Conservation (phyloP, 2,113 vertebrate species). For the Brachyistius frenatus region DNA sequence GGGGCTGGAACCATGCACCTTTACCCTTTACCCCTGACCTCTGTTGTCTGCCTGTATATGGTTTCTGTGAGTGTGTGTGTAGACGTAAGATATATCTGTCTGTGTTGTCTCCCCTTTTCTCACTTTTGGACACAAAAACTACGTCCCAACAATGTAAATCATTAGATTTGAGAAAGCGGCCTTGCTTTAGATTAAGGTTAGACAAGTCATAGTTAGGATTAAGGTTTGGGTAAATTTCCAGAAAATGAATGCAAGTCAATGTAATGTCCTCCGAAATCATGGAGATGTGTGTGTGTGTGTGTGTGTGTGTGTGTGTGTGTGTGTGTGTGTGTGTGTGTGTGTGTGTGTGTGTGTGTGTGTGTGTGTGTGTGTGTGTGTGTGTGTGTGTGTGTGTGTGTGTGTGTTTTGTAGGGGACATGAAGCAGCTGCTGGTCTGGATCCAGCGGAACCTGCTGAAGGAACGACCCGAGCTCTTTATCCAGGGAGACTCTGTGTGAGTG, state of each 20-base stretch:
- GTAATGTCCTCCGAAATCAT: neutral
- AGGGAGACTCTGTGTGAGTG: slow-evolving; percentile 96
- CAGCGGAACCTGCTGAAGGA: slow-evolving; percentile 94
- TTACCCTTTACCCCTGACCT: slow-evolving; percentile 80
- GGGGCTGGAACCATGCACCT: slow-evolving; percentile 79
- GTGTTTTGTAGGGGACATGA: slow-evolving; percentile 91
- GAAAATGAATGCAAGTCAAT: neutral
- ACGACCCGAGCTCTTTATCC: slow-evolving; percentile 94
- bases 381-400: slow-evolving; percentile 63
- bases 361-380: too few species aligned
- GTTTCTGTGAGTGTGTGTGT: slow-evolving; percentile 45
- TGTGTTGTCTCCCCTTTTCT: neutral
- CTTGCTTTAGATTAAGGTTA: neutral
- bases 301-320: slow-evolving; percentile 39
- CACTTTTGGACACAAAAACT: neutral
- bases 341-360: slow-evolving; percentile 38
- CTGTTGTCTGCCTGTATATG: slow-evolving; percentile 74
- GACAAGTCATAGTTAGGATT: neutral
- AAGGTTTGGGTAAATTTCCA: neutral
- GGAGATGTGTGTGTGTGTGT: slow-evolving; percentile 58
- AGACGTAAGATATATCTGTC: slow-evolving; percentile 34
- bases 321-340: slow-evolving; percentile 52
- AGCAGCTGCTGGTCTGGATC: slow-evolving; percentile 96
- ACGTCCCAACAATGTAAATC: neutral
- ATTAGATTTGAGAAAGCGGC: slow-evolving; percentile 2